Base-by-base conservation (phyloP, 2,113 vertebrate genomes). In the Mus spicilegus region DNA sequence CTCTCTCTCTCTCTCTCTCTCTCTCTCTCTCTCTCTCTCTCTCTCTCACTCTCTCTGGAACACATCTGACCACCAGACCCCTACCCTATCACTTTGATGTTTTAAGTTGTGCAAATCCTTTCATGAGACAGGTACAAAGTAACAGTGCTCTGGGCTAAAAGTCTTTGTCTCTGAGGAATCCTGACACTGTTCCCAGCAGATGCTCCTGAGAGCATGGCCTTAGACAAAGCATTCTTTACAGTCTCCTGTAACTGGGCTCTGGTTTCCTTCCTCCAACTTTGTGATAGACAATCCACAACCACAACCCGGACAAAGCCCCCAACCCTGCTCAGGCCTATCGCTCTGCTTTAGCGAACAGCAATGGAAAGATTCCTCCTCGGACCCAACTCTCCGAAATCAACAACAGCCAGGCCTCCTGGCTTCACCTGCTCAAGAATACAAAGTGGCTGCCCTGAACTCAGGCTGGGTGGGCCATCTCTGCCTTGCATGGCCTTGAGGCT, bases 381-480 rank as follows among this genome's bases (percentile, higher is more conserved):
- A 75, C 58, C 95, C 39, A 46, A 78, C 95, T 96, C 95, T 96
- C 96, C 95, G 73, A 96, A 97, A 96, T 78, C 90, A 89, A 93
- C 88, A 89, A 94, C 95, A 91, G 16, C 24, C 94, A 14, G 81
- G 91, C 78, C n/a, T 30, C 81, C 58, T 1, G 24, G 13, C 58
- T 24, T 84, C 58, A 42, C 58, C 58, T 49, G 49, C 49, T 49
- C 49, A 49, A 49, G 49, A 49, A 7, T 49, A 7, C 49, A 49
- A 49, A 49, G 49, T 7, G 7, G 49, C 49, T 49, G 17, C 9
- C 39, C 22, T 1, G 51, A 39, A 36, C 51, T 78, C 78, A 65
- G 69, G n/a, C 33, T n/a, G 93, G 6, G 12, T 49, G 49, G 49
- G 49, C 36, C 39, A 70, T 91, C 77, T 91, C 87, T 33, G 67